Percentiles rank a stretch among this genome's conserved stretches.
Conservation (phyloP, 2,113 vertebrate genomes). For the Vidua chalybeata region DNA sequence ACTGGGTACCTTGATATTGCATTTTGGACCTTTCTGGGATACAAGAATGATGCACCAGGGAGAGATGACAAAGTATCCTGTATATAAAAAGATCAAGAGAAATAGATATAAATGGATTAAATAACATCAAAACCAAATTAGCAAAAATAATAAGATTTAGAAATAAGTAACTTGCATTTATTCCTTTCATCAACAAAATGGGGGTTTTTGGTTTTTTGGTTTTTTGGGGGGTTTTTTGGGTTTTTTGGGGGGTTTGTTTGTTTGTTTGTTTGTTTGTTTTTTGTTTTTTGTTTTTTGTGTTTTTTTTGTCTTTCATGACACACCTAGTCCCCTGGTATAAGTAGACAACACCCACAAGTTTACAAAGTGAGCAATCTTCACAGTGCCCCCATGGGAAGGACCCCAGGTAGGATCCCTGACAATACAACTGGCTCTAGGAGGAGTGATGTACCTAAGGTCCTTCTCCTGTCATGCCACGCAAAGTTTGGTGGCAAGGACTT, state of each 20-base stretch:
- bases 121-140: neutral
- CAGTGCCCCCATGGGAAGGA: neutral
- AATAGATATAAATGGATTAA: neutral
- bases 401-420: neutral
- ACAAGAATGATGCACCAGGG: neutral
- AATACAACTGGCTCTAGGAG: neutral
- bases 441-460: neutral
- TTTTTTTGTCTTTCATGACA: fast-evolving
- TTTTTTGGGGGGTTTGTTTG: too few species aligned
- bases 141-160: neutral
- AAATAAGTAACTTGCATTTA: neutral
- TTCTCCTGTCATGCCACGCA: neutral
- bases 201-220: too few species aligned
- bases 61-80: neutral
- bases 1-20: neutral
- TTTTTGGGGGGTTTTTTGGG: too few species aligned
- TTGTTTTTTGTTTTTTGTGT: neutral
- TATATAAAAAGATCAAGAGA: neutral
- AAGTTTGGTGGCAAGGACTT: neutral
- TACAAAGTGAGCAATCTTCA: neutral
- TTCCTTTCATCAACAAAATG: neutral
- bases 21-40: neutral
- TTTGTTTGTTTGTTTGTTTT: too few species aligned
- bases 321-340: neutral
- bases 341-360: neutral